Evolutionary conservation across 2,888 invertebrate species (phyloP).

Genomic region (Phyto melanocephala): DNA sequence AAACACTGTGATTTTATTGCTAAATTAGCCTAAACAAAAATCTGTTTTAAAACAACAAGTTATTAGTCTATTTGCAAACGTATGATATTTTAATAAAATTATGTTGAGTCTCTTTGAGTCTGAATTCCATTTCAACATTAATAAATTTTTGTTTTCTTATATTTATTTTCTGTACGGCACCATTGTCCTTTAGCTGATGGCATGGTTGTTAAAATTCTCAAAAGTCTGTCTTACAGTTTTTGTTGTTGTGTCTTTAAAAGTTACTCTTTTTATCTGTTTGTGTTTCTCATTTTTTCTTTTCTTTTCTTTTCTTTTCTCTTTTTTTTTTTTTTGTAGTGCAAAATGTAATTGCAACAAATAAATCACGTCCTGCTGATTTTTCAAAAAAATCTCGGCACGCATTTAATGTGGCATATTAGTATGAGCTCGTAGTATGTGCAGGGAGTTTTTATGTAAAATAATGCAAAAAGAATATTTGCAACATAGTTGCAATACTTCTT

Average conservation of each 20-base stretch:
- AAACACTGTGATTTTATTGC: too few relatives aligned
- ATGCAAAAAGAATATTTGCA: neutral
- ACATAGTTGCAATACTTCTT: neutral
- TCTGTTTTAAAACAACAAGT: too few relatives aligned
- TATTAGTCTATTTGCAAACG: too few relatives aligned
- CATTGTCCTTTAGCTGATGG: neutral
- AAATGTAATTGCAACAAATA: constrained; percentile 57
- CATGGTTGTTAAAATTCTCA: neutral
- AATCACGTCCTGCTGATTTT: constrained; percentile 61
- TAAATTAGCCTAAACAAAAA: too few relatives aligned
- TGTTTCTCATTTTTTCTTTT: neutral
- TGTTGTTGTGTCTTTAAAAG: neutral
- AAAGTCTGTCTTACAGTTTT: constrained; percentile 14
- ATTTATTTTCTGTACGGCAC: neutral
- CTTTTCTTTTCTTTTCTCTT: neutral
- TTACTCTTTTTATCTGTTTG: constrained; percentile 10
- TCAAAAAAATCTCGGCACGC: constrained; percentile 60
- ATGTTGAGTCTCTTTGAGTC: too few relatives aligned
- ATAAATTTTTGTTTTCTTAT: neutral
- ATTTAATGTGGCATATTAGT: constrained; percentile 54
- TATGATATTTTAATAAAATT: too few relatives aligned
- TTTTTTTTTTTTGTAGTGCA: neutral
- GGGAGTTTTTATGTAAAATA: neutral
- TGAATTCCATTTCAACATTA: too few relatives aligned
- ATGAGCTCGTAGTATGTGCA: neutral